Conservation (phyloP, 2,888 invertebrate species). For the Argyresthia goedartella region DNA sequence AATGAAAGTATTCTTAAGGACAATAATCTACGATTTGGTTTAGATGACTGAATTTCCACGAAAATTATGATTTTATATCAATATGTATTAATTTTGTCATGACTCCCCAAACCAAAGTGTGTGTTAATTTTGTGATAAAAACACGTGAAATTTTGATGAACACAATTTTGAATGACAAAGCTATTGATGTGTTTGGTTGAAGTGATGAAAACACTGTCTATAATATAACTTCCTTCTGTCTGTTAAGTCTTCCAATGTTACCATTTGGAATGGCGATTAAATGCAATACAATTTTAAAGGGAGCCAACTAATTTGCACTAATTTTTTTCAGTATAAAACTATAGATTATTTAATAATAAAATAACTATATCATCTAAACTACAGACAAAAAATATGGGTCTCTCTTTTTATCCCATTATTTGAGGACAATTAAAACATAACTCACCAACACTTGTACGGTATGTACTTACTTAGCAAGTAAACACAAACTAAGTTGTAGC, state of each 20-base stretch:
- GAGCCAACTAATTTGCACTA: background rate
- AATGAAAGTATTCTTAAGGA: background rate
- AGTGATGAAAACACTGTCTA: slow-evolving; percentile 15
- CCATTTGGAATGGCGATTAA: slow-evolving; percentile 11
- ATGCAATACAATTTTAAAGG: slow-evolving; percentile 7
- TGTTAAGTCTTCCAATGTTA: background rate
- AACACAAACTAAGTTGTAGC: too few relatives aligned
- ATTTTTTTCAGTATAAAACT: background rate
- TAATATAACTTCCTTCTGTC: too few relatives aligned
- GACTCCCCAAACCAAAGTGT: slow-evolving; percentile 14
- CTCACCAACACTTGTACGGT: too few relatives aligned
- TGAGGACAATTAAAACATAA: too few relatives aligned
- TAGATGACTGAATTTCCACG: slow-evolving; percentile 19
- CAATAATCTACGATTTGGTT: slow-evolving; percentile 20
- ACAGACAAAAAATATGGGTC: background rate
- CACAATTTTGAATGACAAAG: too few relatives aligned
- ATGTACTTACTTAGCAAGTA: too few relatives aligned
- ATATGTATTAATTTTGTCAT: background rate
- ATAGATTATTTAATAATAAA: too few relatives aligned
- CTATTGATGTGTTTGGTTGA: too few relatives aligned
- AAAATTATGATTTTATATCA: slow-evolving; percentile 9
- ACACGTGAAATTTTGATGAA: background rate
- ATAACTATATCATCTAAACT: too few relatives aligned
- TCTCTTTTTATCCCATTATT: background rate
- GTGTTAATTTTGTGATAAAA: background rate